Conservation (phyloP, 2,888 invertebrate genomes). For the Allolobophora icterica region DNA sequence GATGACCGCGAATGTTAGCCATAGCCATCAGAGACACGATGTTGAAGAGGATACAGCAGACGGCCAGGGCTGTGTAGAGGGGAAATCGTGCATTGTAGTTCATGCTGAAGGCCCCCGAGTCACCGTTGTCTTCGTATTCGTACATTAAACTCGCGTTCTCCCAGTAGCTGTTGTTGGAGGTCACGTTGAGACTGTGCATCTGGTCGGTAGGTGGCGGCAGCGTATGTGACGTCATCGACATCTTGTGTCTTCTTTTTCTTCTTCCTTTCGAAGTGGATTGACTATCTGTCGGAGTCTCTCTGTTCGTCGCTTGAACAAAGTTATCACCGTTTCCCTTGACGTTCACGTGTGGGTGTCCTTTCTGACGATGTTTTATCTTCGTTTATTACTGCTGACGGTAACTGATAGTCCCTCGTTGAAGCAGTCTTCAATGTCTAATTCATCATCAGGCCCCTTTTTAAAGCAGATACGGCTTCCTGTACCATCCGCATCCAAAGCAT, state of each 20-base stretch:
- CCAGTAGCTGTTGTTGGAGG: no score
- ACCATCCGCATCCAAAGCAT: no score
- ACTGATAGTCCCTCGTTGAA: background rate
- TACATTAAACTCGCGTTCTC: background rate
- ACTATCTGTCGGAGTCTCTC: background rate
- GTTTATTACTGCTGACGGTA: background rate
- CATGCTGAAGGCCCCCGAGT: background rate
- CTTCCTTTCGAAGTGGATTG: background rate
- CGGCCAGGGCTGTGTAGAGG: slow-evolving; percentile 45
- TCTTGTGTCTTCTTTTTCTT: background rate
- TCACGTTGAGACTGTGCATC: background rate
- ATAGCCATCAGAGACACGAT: slow-evolving; percentile 57
- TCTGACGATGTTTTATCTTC: background rate
- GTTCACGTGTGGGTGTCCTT: no score
- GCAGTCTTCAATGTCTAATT: background rate
- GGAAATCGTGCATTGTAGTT: slow-evolving; percentile 45
- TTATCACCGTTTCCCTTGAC: no score
- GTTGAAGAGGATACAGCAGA: slow-evolving; percentile 51
- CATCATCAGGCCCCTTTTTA: background rate
- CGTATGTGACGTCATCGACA: background rate
- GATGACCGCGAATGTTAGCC: slow-evolving; percentile 50
- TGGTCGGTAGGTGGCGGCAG: background rate
- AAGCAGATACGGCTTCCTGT: no score
- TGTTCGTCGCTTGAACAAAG: background rate
- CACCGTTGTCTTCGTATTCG: background rate